Evolutionary conservation across 2,888 invertebrate species (phyloP).

Genomic region (Xiphydria camelus): DNA sequence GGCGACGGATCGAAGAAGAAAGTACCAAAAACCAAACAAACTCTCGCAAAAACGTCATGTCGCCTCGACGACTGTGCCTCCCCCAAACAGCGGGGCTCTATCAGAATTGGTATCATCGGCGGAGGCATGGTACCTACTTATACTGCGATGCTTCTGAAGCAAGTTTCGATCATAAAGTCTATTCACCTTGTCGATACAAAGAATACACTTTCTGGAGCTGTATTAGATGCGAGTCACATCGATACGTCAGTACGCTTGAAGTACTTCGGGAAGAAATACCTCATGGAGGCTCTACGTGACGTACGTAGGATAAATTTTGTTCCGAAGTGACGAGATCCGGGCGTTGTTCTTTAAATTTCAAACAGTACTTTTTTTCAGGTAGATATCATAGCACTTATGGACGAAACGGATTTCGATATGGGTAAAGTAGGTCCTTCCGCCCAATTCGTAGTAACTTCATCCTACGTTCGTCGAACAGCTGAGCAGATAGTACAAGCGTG

Average conservation of each 20-base stretch:
- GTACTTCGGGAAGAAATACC: constrained; percentile 31
- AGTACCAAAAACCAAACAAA: too few relatives aligned
- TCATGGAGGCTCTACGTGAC: constrained; percentile 32
- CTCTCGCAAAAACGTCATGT: too few relatives aligned
- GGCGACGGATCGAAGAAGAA: too few relatives aligned
- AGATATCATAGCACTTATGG: constrained; percentile 49
- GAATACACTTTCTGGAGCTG: constrained; percentile 25
- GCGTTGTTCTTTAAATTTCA: not conserved
- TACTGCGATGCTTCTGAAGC: constrained; percentile 44
- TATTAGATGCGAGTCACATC: constrained; percentile 36
- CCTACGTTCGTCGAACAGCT: constrained; percentile 37
- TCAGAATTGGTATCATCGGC: constrained; percentile 45
- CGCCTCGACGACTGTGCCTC: too few relatives aligned
- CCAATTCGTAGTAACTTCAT: constrained; percentile 33
- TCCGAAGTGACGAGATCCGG: not conserved
- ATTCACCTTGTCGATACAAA: constrained; percentile 40
- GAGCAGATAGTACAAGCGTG: constrained; percentile 34
- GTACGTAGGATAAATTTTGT: constrained; percentile 19
- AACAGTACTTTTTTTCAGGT: constrained; percentile 25
- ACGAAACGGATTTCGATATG: constrained; percentile 35
- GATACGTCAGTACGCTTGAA: constrained; percentile 41
- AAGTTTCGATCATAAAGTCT: constrained; percentile 38
- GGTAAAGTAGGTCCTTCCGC: constrained; percentile 22
- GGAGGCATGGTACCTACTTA: constrained; percentile 39
- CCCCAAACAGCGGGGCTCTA: constrained; percentile 7